Percentiles rank a stretch among this genome's conserved stretches.
phyloP scores from a whole-genome alignment of 2,888 invertebrate genomes.

The Piscicola geometra region DNA sequence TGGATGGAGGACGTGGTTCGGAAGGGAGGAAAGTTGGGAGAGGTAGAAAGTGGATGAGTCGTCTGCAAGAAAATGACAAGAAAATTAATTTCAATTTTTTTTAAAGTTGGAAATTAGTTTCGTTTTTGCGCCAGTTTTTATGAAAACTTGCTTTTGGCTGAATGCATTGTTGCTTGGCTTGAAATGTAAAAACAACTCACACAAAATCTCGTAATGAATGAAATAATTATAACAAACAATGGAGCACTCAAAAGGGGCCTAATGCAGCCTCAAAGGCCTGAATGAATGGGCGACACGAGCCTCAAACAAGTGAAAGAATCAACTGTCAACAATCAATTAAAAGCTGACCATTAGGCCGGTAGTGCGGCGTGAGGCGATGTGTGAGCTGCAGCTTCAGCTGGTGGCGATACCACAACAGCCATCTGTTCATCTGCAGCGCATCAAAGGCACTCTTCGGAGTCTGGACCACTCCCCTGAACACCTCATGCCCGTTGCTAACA shows the following conservation, averaged over 20 bases:
- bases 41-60: too few species aligned
- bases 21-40: neutral
- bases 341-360: slow-evolving; percentile 4
- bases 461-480: neutral
- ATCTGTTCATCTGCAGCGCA: neutral
- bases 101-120: too few species aligned
- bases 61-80: too few species aligned
- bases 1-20: neutral
- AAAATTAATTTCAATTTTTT: neutral
- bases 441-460: neutral
- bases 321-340: neutral
- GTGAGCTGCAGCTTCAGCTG: neutral
- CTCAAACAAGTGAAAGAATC: neutral
- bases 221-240: neutral
- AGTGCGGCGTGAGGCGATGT: neutral
- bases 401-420: slow-evolving; percentile 11
- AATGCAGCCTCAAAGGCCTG: too few species aligned
- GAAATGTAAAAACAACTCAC: too few species aligned
- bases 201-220: neutral
- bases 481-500: neutral
- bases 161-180: too few species aligned
- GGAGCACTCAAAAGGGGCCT: too few species aligned
- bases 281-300: too few species aligned
- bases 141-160: too few species aligned
- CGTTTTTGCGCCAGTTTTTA: too few species aligned